Evolutionary conservation across 2,113 vertebrate species (phyloP), one percentile per base, ranked within the genome.

Genomic region (Clinocottus analis): DNA sequence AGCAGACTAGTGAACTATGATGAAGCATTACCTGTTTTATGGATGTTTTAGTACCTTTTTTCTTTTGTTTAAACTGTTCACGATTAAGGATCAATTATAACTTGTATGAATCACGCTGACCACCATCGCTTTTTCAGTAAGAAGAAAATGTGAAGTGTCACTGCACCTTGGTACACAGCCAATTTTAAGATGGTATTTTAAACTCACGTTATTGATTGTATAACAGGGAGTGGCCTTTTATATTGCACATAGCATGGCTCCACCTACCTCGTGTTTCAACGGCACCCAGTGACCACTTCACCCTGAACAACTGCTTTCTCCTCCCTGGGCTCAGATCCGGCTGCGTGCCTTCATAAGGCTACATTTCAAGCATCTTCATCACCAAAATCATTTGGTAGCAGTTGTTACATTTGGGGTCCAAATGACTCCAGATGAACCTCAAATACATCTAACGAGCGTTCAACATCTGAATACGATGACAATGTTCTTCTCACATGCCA

Each of bases 161-260:
- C 23, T 75, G 62, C 23, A 75, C 73, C 39, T 37, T 53, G 35
- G 35, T 62, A 60, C 8, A 13, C 29, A 53, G 23, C 11, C 43
- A 65, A 72, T 60, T 76, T n/a, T 49, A 60, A 53, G 74, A 79
- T 62, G 53, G 17, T 76, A 61, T 82, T 83, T 79, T 59, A 58
- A 80, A 66, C 60, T 59, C 16, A 33, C 14, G 3, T 66, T 59
- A 64, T 55, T 53, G 33, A 77, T 56, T 56, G 43, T 29, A 47
- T 29, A 47, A 75, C 61, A 72, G 66, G 71, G 80, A 81, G 77
- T 29, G 62, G 13, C 60, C 17, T 41, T 68, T 67, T 64, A 27
- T 8, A 27, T 25, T 35, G 21, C 37, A 31, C 5, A 45, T 17
- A 66, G 23, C 39, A 35, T 31, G 59, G 49, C 56, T 25, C 56